phyloP scores from a whole-genome alignment of 2,113 vertebrate species.

The Clarias magur region DNA sequence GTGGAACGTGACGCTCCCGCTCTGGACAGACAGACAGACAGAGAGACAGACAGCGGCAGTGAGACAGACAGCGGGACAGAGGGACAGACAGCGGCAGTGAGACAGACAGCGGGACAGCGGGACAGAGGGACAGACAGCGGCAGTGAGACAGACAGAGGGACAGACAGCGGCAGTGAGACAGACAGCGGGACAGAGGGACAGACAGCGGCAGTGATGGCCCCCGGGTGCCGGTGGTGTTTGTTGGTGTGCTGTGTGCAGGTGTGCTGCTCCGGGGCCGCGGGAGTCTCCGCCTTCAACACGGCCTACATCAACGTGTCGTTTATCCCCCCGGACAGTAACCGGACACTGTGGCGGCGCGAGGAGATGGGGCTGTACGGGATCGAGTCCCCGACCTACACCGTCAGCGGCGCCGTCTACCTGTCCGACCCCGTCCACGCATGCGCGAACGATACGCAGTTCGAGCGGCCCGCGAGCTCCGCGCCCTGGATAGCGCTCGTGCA shows the following conservation, averaged over 20 bases:
- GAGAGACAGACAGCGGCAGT: no score
- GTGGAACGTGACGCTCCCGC: background rate
- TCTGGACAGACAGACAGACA: background rate
- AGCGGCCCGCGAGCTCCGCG: conserved; percentile 49
- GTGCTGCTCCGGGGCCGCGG: conserved; percentile 44
- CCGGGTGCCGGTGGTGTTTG: background rate
- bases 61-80: no score
- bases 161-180: no score
- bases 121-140: no score
- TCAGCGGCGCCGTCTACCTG: conserved; percentile 70
- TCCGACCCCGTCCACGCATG: conserved; percentile 64
- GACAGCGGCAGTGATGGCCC: no score
- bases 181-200: no score
- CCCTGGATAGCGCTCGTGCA: conserved; percentile 81
- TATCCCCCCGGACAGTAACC: conserved; percentile 63
- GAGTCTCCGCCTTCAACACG: conserved; percentile 69
- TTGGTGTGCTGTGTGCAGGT: conserved; percentile 47
- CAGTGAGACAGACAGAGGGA: background rate
- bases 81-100: no score
- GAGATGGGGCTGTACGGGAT: conserved; percentile 81
- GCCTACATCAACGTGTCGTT: conserved; percentile 81
- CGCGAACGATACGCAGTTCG: conserved; percentile 67
- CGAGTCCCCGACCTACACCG: conserved; percentile 74
- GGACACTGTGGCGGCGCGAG: conserved; percentile 69
- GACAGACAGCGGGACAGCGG: no score